phyloP scores from a whole-genome alignment of 2,113 vertebrate genomes.

The Spilogale gracilis region DNA sequence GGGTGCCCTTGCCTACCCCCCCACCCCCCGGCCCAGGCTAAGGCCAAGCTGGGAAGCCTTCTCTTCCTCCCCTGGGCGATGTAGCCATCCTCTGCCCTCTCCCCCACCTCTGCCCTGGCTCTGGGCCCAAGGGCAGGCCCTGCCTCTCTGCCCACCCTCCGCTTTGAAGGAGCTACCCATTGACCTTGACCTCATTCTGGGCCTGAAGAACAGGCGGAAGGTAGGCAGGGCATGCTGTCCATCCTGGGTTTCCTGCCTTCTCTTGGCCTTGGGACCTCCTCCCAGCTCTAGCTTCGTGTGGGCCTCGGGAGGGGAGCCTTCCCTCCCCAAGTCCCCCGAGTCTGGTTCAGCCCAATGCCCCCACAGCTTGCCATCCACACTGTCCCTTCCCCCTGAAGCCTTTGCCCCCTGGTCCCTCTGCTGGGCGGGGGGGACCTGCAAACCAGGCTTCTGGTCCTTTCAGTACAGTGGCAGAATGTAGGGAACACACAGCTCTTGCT shows the following conservation, averaged over 20 bases:
- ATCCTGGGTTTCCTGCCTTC: not conserved
- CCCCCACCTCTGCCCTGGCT: not conserved
- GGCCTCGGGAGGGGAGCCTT: not conserved
- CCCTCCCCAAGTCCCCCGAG: not conserved
- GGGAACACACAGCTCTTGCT: not conserved
- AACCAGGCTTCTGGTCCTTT: not conserved
- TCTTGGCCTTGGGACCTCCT: not conserved
- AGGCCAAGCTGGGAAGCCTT: conserved; percentile 31
- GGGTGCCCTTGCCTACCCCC: not conserved
- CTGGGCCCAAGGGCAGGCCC: conserved; percentile 34
- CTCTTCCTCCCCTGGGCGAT: not conserved
- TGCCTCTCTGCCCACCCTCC: not conserved
- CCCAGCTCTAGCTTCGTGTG: not conserved
- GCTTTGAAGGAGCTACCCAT: not conserved
- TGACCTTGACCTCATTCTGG: not conserved
- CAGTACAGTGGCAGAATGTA: not conserved
- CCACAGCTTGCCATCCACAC: not conserved
- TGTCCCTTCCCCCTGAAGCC: not conserved
- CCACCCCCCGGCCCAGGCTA: not conserved
- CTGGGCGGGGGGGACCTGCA: no score
- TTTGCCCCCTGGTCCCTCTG: not conserved
- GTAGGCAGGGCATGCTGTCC: not conserved
- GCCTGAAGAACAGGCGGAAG: conserved; percentile 6
- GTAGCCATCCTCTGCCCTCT: not conserved
- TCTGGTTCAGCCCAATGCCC: not conserved